These are phyloP conservation scores for Ammodytes marinus DNA, from an alignment of 2,113 vertebrate genomes.

Conservation along the genomic window DNA sequence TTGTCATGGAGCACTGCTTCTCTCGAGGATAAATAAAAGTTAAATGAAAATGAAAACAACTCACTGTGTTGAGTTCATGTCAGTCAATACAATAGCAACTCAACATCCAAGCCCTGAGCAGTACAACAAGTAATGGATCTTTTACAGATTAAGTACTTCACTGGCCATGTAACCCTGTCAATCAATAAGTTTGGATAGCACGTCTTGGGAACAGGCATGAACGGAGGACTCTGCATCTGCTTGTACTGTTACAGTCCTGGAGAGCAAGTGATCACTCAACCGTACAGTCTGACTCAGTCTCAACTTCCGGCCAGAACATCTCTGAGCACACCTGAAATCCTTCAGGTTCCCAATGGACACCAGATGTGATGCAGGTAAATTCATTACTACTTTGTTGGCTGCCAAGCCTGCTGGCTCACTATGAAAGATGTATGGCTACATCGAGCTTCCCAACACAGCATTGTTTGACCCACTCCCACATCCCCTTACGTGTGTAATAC, in stretches of 20 bases:
- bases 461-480: constrained; percentile 25
- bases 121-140: constrained; percentile 34
- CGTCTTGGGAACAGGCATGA: constrained; percentile 35
- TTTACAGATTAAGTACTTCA: constrained; percentile 34
- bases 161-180: constrained; percentile 35
- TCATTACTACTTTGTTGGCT: constrained; percentile 23
- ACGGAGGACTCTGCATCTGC: constrained; percentile 17
- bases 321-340: constrained; percentile 52
- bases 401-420: constrained; percentile 48
- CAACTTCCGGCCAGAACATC: constrained; percentile 54
- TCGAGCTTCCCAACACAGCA: constrained; percentile 9
- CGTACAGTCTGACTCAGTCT: constrained; percentile 37
- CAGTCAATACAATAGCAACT: constrained; percentile 12
- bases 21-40: too few relatives aligned
- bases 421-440: constrained; percentile 58
- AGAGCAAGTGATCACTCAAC: constrained; percentile 54
- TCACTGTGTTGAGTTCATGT: not conserved
- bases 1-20: not conserved
- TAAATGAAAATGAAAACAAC: too few relatives aligned
- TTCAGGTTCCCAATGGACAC: constrained; percentile 36
- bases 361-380: constrained; percentile 51
- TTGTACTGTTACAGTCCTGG: constrained; percentile 21
- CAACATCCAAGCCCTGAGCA: constrained; percentile 17
- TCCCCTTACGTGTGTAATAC: not conserved
- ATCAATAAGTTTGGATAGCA: constrained; percentile 46